Conservation (phyloP, 2,888 invertebrate genomes). For the Nomada goodeniana region DNA sequence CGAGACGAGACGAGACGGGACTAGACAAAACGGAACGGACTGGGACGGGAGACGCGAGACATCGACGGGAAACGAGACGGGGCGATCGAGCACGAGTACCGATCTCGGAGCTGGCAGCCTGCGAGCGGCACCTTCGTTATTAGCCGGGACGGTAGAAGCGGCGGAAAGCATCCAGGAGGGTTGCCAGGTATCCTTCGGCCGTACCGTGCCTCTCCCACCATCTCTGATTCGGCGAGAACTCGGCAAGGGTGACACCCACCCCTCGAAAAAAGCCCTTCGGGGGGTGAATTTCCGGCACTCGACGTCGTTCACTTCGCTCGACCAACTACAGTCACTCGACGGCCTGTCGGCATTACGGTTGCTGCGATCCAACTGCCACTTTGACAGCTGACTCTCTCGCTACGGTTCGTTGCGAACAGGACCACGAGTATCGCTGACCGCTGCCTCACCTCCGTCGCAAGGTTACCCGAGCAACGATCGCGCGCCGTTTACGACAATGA, state of each 20-base stretch:
- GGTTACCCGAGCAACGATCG: background rate
- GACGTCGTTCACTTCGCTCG: conserved; percentile 25
- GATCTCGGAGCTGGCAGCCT: conserved; percentile 37
- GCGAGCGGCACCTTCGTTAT: conserved; percentile 40
- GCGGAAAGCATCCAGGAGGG: conserved; percentile 48
- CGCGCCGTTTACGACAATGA: conserved; percentile 20
- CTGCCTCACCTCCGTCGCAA: background rate
- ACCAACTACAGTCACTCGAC: conserved; percentile 59
- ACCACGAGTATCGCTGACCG: background rate
- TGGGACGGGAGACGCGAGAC: background rate
- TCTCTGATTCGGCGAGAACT: conserved; percentile 58
- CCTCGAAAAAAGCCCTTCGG: conserved; percentile 63
- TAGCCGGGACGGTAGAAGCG: conserved; percentile 19
- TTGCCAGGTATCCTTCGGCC: conserved; percentile 69
- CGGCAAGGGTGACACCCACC: conserved; percentile 73
- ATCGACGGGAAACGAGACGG: background rate
- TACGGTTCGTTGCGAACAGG: background rate
- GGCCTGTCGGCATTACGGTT: conserved; percentile 56
- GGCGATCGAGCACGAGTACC: conserved; percentile 3
- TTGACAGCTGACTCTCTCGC: conserved; percentile 38
- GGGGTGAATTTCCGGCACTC: conserved; percentile 67
- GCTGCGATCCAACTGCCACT: conserved; percentile 33
- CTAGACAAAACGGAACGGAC: background rate
- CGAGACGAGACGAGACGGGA: background rate
- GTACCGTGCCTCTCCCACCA: conserved; percentile 67